Percentiles rank a stretch among this genome's conserved stretches.
These are phyloP conservation scores for Heteropelma amictum DNA, from an alignment of 2,888 invertebrate genomes.

Conservation along the genomic window DNA sequence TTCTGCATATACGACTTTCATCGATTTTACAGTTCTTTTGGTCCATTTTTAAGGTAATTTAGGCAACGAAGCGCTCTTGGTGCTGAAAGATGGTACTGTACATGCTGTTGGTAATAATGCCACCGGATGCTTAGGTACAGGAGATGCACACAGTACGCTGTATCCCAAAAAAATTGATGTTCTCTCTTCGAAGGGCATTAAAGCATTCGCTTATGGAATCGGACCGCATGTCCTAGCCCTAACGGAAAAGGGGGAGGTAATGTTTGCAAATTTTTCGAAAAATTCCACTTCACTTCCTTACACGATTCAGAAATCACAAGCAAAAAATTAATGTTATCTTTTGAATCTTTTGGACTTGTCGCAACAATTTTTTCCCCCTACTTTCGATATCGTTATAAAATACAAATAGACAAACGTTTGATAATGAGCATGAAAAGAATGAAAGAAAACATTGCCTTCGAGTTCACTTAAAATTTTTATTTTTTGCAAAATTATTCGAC, in stretches of 20 bases:
- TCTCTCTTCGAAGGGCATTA: constrained; percentile 79
- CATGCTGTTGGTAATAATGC: constrained; percentile 81
- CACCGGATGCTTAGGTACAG: constrained; percentile 80
- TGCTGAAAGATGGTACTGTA: constrained; percentile 81
- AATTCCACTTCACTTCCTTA: no score
- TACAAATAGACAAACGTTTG: no score
- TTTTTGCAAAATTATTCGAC: no score
- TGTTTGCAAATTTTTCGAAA: background rate
- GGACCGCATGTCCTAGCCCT: constrained; percentile 82
- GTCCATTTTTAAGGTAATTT: constrained; percentile 76
- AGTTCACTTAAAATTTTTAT: no score
- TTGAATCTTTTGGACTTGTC: no score
- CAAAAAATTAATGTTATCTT: background rate
- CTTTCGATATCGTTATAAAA: no score
- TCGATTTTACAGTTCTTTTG: background rate
- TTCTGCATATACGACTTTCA: background rate
- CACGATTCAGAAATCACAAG: no score
- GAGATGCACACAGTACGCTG: constrained; percentile 79
- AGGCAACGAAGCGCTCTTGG: constrained; percentile 81
- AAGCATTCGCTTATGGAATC: constrained; percentile 80
- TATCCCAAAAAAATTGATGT: constrained; percentile 79
- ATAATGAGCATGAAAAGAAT: no score
- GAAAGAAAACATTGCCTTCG: no score
- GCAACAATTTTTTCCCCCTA: background rate
- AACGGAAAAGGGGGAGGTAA: constrained; percentile 79